phyloP scores from a whole-genome alignment of 2,113 vertebrate species.

The Sapajus apella region DNA sequence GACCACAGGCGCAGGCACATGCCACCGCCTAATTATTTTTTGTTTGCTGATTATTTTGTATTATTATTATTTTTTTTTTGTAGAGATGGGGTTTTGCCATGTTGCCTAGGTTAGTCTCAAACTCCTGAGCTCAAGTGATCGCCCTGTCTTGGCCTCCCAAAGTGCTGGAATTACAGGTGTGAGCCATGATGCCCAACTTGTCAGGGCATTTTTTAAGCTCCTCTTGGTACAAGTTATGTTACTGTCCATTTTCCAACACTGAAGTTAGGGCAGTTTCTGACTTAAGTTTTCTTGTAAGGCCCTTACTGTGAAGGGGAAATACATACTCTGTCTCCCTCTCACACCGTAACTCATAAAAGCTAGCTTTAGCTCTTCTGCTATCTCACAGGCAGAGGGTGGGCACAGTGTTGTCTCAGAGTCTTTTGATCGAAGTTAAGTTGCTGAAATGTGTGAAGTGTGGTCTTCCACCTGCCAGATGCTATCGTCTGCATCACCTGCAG shows the following conservation, averaged over 20 bases:
- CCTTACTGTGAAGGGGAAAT: not conserved
- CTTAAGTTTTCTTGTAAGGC: not conserved
- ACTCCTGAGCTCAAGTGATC: no score
- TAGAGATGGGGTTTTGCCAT: no score
- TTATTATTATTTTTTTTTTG: no score
- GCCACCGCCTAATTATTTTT: no score
- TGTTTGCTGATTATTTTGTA: no score
- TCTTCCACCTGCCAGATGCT: not conserved
- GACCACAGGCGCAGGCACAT: no score
- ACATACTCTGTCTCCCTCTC: not conserved
- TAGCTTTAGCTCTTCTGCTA: not conserved
- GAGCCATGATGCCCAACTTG: no score
- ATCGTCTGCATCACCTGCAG: not conserved
- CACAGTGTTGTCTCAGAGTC: not conserved
- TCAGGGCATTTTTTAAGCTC: not conserved
- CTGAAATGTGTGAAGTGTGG: not conserved
- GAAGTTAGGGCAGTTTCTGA: not conserved
- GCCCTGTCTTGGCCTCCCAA: no score
- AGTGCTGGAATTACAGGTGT: no score
- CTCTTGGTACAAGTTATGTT: not conserved
- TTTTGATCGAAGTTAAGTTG: conserved; percentile 2
- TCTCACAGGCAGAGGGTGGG: not conserved
- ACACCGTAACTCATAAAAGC: not conserved
- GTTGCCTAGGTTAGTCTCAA: no score
- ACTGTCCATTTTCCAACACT: not conserved